Evolutionary conservation across 2,888 invertebrate species (phyloP), one percentile per base, ranked within the genome.

Genomic region (Yponomeuta plumbellus): DNA sequence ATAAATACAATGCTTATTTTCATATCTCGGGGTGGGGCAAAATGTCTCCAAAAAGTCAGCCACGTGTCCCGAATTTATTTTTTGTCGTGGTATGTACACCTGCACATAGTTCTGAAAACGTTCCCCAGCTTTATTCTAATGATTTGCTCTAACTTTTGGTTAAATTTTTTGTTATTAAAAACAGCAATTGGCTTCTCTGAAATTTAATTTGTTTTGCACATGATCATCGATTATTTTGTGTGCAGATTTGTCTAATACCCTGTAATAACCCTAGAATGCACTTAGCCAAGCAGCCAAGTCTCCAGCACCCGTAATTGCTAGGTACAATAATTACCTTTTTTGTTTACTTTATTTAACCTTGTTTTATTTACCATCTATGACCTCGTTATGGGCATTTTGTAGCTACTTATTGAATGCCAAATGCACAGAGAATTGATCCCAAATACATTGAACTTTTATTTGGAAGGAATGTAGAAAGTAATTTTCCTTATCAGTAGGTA

Each of bases 21-120:
- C 85, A 83, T 84, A 74, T 77, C 74, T 74, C 79, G 81, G 90
- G 90, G 88, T 88, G 90, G 90, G 89, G 89, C 89, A 82, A 85
- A 85, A 84, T 57, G 84, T 86, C 83, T 80, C 75, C 74, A 78
- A 81, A 84, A 80, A 80, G 80, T 80, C 85, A 52, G 91, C 91
- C 91, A 91, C 91, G 91, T 91, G 91, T 91, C 89, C 83, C 83
- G 76, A 75, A 79, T 84, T 83, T 83, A 69, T 34, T 67, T 69
- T 77, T 76, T 73, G 68, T 34, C 66, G 68, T 67, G 74, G 44
- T 13, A 44, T 44, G 44, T 13, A 44, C 8, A 3, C 44, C 13
- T 1, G 44, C 13, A 17, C 13, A 17, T 13, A 52, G 17, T 52
- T 17, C 1, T 17, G 17, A 13, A 1, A 52, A 17, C 8, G 1